Base-by-base conservation (phyloP, 1,140 invertebrate species). In the Himalopsyche phryganea region DNA sequence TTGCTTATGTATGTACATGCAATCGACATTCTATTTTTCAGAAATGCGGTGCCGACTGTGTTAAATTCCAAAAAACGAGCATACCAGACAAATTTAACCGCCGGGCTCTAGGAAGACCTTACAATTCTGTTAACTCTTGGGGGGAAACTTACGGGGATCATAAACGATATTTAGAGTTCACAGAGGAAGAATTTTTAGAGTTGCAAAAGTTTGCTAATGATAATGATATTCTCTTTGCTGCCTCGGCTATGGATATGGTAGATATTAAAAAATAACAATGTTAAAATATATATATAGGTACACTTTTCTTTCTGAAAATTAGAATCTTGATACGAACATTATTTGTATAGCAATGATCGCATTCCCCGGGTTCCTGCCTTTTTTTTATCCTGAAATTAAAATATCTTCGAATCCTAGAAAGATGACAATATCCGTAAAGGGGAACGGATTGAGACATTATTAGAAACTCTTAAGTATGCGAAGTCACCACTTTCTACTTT, bases 31-130 rank as follows among this genome's bases (percentile, higher is more conserved):
- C 44, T 45, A 46, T 51, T 47, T 75, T 80, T 59, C 69, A 87
- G 85, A 79, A 84, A 65, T 78, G 79, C 62, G 88, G 87, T 2
- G 88, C 83, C n/a, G 83, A 89, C 69, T 91, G 89, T 71, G 89
- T 90, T 0, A 92, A 92, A 75, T 90, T 92, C 68, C 89, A 91
- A 78, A 91, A 91, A 71, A 86, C 85, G 1, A 78, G 81, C 70
- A 68, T 91, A 15, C 62, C 68, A 13, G 79, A 84, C 58, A 89
- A 90, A 74, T 92, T 91, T 67, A 90, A 82, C 13, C 70, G 75
- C 63, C 71, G 74, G 60, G 86, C 85, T 23, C 69, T 91, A 28
- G 67, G 79, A 15, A 71, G 78, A 14, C 73, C 81, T 0, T 91
- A 91, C 66, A 59, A 72, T 6, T 80, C 77, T 56, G 62, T 69